These are phyloP conservation scores for Cheumatopsyche charites DNA, from an alignment of 1,140 invertebrate species.

Conservation along the genomic window DNA sequence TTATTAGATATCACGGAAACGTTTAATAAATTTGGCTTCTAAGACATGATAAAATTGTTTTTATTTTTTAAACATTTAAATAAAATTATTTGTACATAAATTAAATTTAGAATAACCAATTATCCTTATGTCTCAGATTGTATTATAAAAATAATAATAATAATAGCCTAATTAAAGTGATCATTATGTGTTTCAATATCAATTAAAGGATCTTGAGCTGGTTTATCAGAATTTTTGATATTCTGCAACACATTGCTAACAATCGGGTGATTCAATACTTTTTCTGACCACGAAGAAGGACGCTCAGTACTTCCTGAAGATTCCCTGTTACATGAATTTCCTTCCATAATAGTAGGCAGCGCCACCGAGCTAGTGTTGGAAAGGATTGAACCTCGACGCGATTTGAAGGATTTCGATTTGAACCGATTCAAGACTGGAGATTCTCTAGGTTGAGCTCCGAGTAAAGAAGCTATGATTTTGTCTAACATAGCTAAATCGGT, in stretches of 20 bases:
- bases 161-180: not conserved
- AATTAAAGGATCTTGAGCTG: conserved; percentile 14
- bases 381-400: conserved; percentile 51
- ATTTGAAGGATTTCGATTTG: conserved; percentile 53
- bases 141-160: no score
- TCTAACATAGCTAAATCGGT: conserved; percentile 58
- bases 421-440: conserved; percentile 47
- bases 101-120: no score
- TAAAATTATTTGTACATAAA: no score
- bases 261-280: conserved; percentile 37
- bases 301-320: conserved; percentile 30
- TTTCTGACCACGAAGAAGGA: conserved; percentile 40
- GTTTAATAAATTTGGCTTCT: conserved; percentile 46
- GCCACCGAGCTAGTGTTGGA: conserved; percentile 41
- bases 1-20: conserved; percentile 44
- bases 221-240: not conserved
- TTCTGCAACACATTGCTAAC: conserved; percentile 36
- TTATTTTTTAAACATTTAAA: no score
- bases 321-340: conserved; percentile 34
- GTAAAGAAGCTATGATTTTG: conserved; percentile 56
- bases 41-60: not conserved
- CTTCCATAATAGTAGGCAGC: conserved; percentile 43
- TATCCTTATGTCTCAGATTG: no score
- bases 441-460: conserved; percentile 49
- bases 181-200: not conserved